Evolutionary conservation across 2,113 vertebrate species (phyloP), one percentile per base, ranked within the genome.

Genomic region (Cryptomyrus ogoouensis): DNA sequence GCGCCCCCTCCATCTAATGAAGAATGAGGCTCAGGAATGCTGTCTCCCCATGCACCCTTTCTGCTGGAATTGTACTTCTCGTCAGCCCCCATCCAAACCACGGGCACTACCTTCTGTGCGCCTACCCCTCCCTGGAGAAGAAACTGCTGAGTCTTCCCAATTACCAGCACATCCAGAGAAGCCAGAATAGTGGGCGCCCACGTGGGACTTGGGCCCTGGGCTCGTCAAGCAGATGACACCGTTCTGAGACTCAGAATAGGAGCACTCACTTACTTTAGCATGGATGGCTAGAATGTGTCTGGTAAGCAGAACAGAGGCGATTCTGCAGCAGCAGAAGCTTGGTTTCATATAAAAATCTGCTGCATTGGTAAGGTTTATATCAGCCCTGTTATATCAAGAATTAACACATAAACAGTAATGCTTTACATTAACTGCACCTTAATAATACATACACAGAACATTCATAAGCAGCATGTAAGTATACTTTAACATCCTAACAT

Each of bases 141-240:
- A 50, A 86, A 86, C 83, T 86, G 83, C 83, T 86, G 83, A 86
- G 83, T 86, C 83, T 50, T 86, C 83, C 83, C 44, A 50, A 47
- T 85, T 85, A 49, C 83, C 83, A 85, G 42, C 44, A 85, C 42
- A 44, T 13, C 44, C 42, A 46, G 9, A 85, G 42, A 85, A 47
- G 47, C 17, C n/a, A 6, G 83, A 86, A 86, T 15, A 86, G 44
- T n/a, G 17, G 7, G 12, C 13, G 44, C 24, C 47, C 83, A 49
- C 24, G 21, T 86, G 83, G 83, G 83, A 86, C 24, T 49, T n/a
- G 44, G 44, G 83, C 83, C 35, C 44, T 86, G 24, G 17, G 9
- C 83, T 86, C 10, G 83, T 47, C 83, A 86, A 15, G n/a, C 24
- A 42, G 12, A 49, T 86, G 83, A 86, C 83, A 86, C 47, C 24